Percentiles rank a stretch among this genome's conserved stretches.
phyloP scores from a whole-genome alignment of 2,888 invertebrate species.

The Cistogaster globosa region DNA sequence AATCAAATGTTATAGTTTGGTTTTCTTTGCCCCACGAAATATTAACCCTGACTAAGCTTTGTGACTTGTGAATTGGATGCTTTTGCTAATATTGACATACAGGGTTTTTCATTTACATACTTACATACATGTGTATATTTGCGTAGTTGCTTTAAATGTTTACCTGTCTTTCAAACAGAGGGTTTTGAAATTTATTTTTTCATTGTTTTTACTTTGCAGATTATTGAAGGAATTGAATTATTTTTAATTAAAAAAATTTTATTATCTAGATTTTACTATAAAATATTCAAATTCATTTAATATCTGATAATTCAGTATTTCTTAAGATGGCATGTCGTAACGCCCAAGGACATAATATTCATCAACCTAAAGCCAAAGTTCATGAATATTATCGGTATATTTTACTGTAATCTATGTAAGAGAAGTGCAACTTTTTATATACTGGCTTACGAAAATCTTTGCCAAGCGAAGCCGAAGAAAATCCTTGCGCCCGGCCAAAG shows the following conservation, averaged over 20 bases:
- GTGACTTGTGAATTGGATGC: background rate
- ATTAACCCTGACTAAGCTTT: slow-evolving; percentile 38
- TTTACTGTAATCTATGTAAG: too few species aligned
- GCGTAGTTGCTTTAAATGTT: background rate
- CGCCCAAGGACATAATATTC: too few species aligned
- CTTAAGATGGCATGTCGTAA: too few species aligned
- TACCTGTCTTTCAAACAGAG: background rate
- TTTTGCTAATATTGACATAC: slow-evolving; percentile 29
- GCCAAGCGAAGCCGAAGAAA: too few species aligned
- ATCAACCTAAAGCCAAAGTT: too few species aligned
- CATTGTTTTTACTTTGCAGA: background rate
- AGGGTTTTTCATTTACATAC: slow-evolving; percentile 22
- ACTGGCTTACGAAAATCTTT: too few species aligned
- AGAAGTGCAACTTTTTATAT: too few species aligned
- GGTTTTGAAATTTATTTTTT: slow-evolving; percentile 4
- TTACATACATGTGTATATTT: slow-evolving; percentile 7
- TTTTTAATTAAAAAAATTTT: background rate
- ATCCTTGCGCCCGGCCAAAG: too few species aligned
- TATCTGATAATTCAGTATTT: too few species aligned
- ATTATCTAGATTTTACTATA: too few species aligned
- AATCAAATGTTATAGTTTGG: slow-evolving; percentile 36
- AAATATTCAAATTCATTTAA: too few species aligned
- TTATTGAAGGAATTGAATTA: slow-evolving; percentile 10
- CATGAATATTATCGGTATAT: too few species aligned
- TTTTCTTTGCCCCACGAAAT: slow-evolving; percentile 4